Evolutionary conservation across 2,797 vertebrate genomes (phyloP).

Genomic region (Lates japonicus): DNA sequence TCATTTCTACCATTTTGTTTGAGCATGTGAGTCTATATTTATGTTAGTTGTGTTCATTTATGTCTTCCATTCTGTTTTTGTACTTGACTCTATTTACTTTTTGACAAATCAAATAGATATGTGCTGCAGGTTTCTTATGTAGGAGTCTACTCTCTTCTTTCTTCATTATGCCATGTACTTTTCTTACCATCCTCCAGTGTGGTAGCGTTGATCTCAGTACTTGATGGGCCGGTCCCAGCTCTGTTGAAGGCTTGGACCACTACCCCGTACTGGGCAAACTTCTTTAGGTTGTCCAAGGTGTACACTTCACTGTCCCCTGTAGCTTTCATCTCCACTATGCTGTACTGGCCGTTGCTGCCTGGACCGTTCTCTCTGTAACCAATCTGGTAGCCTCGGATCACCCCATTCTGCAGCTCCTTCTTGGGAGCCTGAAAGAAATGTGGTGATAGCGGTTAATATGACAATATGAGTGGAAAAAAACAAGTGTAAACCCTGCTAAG

Average conservation of each 20-base stretch:
- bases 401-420: conserved; percentile 97
- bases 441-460: neutral
- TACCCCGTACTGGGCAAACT: conserved; percentile 97
- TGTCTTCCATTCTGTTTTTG: conserved; percentile 15
- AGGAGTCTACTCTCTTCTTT: neutral
- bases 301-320: conserved; percentile 98
- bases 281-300: conserved; percentile 98
- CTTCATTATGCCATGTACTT: neutral
- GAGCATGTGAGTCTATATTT: conserved; percentile 22
- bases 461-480: neutral
- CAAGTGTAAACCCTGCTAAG: neutral
- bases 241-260: conserved; percentile 98
- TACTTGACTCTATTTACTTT: conserved; percentile 8
- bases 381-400: conserved; percentile 98
- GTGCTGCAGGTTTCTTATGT: neutral
- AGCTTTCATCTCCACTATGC: conserved; percentile 99
- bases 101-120: conserved; percentile 29
- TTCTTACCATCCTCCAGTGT: conserved; percentile 95
- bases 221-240: conserved; percentile 96
- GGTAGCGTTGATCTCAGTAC: conserved; percentile 98
- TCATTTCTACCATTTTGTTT: conserved; percentile 63
- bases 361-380: conserved; percentile 98
- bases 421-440: conserved; percentile 90
- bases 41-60: conserved; percentile 25
- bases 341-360: conserved; percentile 97